A percentile compares a stretch with the other conserved stretches of the same genome.
Conservation (phyloP, 2,888 invertebrate genomes). For the Odontomyia ornata region DNA sequence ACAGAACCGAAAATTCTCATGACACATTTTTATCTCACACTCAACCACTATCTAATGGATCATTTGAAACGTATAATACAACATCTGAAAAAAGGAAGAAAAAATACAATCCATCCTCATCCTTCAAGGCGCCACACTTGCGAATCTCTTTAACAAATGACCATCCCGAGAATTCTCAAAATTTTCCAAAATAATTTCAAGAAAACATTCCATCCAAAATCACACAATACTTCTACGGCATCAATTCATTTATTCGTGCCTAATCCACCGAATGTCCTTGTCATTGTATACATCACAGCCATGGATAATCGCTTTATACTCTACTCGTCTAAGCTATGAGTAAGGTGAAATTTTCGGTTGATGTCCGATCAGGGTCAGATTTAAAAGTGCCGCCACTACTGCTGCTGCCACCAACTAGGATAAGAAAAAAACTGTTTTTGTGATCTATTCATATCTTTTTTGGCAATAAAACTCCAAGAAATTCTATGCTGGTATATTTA, state of each 20-base stretch:
- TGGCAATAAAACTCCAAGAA: too few relatives aligned
- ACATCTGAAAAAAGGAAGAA: too few relatives aligned
- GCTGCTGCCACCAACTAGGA: too few relatives aligned
- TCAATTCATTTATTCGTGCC: not conserved
- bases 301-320: conserved; percentile 4
- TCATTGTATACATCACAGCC: not conserved
- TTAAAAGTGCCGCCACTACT: conserved; percentile 30
- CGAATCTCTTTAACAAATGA: not conserved
- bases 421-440: too few relatives aligned
- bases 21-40: too few relatives aligned
- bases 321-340: not conserved
- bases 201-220: not conserved
- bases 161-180: not conserved
- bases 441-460: too few relatives aligned
- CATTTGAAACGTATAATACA: too few relatives aligned
- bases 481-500: too few relatives aligned
- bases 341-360: conserved; percentile 31
- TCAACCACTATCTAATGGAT: too few relatives aligned
- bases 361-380: conserved; percentile 11
- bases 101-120: too few relatives aligned
- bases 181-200: not conserved
- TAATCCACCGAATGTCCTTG: conserved; percentile 40
- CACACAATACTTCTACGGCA: not conserved
- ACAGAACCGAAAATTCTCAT: too few relatives aligned
- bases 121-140: conserved; percentile 23